Conservation (phyloP, 2,888 invertebrate genomes). For the Malacosoma neustria region DNA sequence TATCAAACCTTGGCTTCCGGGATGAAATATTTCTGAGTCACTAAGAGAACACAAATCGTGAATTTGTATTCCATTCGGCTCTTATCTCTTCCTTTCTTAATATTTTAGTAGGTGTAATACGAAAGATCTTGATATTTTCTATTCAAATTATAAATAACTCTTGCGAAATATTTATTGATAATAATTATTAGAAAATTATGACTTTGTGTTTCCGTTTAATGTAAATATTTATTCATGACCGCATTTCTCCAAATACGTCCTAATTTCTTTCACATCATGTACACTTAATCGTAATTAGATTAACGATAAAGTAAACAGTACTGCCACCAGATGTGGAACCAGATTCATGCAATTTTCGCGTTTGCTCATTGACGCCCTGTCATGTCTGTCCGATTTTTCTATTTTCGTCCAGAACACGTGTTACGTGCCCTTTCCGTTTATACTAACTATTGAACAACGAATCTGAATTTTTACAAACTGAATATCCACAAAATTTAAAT, state of each 20-base stretch:
- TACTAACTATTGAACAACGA: too few species aligned
- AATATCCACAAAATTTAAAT: too few species aligned
- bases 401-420: not conserved
- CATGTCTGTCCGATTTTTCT: not conserved
- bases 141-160: too few species aligned
- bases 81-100: too few species aligned
- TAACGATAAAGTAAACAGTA: not conserved
- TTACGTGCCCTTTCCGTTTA: not conserved
- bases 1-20: too few species aligned
- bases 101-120: too few species aligned
- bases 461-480: too few species aligned
- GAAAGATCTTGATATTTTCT: too few species aligned
- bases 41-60: too few species aligned
- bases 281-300: not conserved
- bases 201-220: not conserved
- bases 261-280: not conserved
- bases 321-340: not conserved
- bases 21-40: too few species aligned
- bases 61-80: too few species aligned
- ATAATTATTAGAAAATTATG: not conserved
- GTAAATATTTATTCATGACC: not conserved
- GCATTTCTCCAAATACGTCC: not conserved
- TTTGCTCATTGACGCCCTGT: not conserved
- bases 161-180: too few species aligned
- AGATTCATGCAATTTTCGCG: not conserved